Conservation (phyloP, 2,888 invertebrate species). For the Sinohyriopsis cumingii region DNA sequence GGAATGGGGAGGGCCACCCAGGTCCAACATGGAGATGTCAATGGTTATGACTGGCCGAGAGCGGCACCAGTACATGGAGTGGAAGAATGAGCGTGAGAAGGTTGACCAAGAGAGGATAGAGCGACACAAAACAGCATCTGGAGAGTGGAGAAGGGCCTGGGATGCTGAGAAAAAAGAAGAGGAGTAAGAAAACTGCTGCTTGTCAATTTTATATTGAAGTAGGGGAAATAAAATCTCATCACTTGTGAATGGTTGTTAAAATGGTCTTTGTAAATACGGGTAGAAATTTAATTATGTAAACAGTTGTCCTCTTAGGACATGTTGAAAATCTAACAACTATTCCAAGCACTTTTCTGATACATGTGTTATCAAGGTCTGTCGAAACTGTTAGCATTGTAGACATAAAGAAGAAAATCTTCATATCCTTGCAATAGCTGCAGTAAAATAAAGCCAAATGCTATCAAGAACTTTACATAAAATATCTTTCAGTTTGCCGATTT, state of each 20-base stretch:
- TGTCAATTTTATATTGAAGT: not conserved
- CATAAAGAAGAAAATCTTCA: too few species aligned
- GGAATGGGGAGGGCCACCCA: constrained; percentile 39
- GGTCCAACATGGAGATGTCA: constrained; percentile 59
- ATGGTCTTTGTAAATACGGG: not conserved
- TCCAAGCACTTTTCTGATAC: too few species aligned
- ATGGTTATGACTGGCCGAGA: constrained; percentile 68
- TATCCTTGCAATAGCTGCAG: too few species aligned
- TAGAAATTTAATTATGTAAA: too few species aligned
- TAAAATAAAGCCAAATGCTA: too few species aligned
- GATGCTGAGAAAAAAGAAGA: constrained; percentile 60
- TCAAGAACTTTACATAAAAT: not conserved
- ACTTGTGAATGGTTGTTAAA: not conserved
- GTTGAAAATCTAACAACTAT: too few species aligned
- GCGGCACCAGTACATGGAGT: constrained; percentile 63
- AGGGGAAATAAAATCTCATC: not conserved
- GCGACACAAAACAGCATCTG: constrained; percentile 60
- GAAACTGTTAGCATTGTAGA: too few species aligned
- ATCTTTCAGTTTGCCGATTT: not conserved
- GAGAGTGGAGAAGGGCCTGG: constrained; percentile 70
- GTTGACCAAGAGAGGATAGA: constrained; percentile 65
- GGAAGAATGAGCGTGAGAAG: constrained; percentile 66
- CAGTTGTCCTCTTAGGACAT: too few species aligned
- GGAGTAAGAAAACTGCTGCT: constrained; percentile 34
- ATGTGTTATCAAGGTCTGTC: too few species aligned